Percentiles rank a stretch among this genome's conserved stretches.
These are phyloP conservation scores for Lerema accius DNA, from an alignment of 1,140 invertebrate genomes.

Conservation along the genomic window DNA sequence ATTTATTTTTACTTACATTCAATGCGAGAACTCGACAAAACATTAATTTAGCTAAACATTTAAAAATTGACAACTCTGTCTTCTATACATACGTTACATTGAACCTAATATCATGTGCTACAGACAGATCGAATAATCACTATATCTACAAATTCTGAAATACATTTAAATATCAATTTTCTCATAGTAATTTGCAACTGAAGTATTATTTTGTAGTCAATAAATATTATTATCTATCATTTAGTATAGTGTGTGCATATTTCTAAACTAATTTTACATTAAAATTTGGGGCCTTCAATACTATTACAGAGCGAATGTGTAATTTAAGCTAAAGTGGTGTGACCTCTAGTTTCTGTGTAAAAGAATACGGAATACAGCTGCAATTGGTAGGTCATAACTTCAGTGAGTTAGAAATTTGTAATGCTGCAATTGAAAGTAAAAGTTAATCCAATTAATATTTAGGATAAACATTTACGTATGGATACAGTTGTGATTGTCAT, in stretches of 20 bases:
- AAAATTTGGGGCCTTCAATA: conserved; percentile 17
- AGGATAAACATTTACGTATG: too few relatives aligned
- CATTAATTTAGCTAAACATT: conserved; percentile 70
- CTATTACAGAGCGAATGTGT: neutral
- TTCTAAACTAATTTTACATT: conserved; percentile 20
- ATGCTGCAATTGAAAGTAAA: too few relatives aligned
- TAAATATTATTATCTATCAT: neutral
- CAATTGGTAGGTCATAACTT: too few relatives aligned
- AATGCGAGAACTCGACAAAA: conserved; percentile 66
- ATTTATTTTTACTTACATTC: conserved; percentile 60
- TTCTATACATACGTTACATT: conserved; percentile 53
- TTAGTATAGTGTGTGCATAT: conserved; percentile 12
- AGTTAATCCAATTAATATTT: too few relatives aligned
- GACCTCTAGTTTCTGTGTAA: neutral
- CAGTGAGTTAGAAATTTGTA: too few relatives aligned
- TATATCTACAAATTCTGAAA: conserved; percentile 34
- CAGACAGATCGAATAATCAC: conserved; percentile 26
- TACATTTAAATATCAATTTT: conserved; percentile 14
- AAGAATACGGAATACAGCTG: neutral
- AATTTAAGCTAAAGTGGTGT: neutral
- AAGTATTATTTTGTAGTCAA: neutral
- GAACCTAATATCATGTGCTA: conserved; percentile 29
- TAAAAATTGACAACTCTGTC: conserved; percentile 78
- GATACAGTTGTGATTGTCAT: too few relatives aligned
- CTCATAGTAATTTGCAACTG: conserved; percentile 18